A percentile compares a stretch with the other conserved stretches of the same genome.
These are phyloP conservation scores for Cladopsammia gracilis DNA, from an alignment of 64 coral and sea anemone species.

Conservation along the genomic window DNA sequence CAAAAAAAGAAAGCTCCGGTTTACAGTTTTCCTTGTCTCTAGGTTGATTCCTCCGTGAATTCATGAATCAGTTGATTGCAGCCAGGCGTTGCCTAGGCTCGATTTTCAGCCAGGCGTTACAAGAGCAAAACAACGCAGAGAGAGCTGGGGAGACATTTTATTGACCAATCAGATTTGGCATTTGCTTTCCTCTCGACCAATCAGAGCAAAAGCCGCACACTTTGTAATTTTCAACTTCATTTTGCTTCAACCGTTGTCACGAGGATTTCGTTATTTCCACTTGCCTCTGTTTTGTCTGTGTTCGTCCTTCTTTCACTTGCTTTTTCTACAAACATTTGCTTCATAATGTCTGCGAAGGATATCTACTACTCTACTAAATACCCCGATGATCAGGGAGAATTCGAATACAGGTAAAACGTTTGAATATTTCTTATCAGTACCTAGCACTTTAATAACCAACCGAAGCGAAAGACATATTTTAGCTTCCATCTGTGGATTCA, in stretches of 20 bases:
- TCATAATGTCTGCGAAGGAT: constrained; percentile 57
- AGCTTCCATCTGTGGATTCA: no score
- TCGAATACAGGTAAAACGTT: constrained; percentile 78
- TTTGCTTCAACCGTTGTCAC: not conserved
- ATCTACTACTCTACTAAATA: constrained; percentile 78
- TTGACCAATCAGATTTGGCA: constrained; percentile 10
- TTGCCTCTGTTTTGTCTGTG: not conserved
- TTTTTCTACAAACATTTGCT: not conserved
- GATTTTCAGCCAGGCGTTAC: no score
- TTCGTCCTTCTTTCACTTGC: not conserved
- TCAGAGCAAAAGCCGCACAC: not conserved
- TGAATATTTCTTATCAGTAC: not conserved
- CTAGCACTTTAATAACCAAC: no score
- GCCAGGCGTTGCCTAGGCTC: no score
- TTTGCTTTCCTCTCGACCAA: constrained; percentile 16
- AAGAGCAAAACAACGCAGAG: not conserved
- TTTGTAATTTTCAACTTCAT: constrained; percentile 41
- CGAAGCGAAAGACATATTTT: no score
- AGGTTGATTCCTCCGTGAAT: no score
- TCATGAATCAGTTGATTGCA: not conserved
- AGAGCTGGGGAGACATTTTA: not conserved
- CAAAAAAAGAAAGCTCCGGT: no score
- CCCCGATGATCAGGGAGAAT: constrained; percentile 55
- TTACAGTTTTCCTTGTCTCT: no score
- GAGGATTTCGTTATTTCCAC: not conserved